Percentiles rank a stretch among this genome's conserved stretches.
These are phyloP conservation scores for Corythornis leucogaster DNA, from an alignment of 2,797 vertebrate species.

Conservation along the genomic window DNA sequence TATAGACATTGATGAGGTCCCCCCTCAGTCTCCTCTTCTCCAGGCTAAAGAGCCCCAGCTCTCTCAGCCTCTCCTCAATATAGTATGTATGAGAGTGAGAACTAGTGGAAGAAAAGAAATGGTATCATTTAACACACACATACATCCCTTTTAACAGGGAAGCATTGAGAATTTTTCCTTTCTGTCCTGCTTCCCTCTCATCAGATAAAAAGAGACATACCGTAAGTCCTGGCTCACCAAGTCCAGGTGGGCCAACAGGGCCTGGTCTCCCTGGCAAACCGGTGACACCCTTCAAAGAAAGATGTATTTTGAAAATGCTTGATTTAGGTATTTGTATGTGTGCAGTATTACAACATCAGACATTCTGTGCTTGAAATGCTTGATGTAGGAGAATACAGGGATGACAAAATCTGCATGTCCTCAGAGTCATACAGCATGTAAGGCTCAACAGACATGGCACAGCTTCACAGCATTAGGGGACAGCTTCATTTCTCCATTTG, in stretches of 20 bases:
- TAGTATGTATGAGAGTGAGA: neutral
- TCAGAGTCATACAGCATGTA: neutral
- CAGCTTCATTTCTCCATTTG: neutral
- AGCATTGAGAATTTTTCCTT: neutral
- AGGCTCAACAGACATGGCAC: neutral
- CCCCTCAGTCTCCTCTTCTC: too few relatives aligned
- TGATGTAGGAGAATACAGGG: neutral
- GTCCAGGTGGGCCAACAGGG: conserved; percentile 85
- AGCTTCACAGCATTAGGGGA: neutral
- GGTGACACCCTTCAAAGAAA: conserved; percentile 84
- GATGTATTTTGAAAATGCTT: conserved; percentile 7
- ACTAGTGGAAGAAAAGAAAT: neutral
- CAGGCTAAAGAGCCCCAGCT: too few relatives aligned
- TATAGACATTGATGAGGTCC: too few relatives aligned
- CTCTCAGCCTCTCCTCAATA: accelerated
- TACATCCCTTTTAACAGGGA: neutral
- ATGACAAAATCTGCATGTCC: neutral
- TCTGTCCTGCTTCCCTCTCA: neutral
- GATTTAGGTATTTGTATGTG: neutral
- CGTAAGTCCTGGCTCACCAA: conserved; percentile 85
- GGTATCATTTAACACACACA: neutral
- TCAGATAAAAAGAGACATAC: conserved; percentile 76
- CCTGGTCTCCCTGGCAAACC: conserved; percentile 87
- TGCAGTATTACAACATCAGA: neutral
- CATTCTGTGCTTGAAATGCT: neutral